Evolutionary conservation across 2,797 vertebrate genomes (phyloP).

Genomic region (Phrynocephalus forsythii): DNA sequence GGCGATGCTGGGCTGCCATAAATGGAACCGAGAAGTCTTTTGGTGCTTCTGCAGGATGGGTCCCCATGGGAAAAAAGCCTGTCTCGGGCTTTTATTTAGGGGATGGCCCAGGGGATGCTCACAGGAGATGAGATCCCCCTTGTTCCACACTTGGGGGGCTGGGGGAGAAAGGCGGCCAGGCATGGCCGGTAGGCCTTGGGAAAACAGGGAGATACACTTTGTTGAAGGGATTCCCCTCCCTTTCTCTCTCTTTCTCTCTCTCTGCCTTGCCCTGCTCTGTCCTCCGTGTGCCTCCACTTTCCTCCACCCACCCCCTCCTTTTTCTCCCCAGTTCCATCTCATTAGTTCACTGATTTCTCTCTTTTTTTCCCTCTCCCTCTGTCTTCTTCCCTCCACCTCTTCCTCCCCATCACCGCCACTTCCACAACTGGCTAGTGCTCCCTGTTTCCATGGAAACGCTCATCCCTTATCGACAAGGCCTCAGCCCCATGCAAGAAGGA

Average conservation of each 20-base stretch:
- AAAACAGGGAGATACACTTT: not conserved
- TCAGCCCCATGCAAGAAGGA: slow-evolving; percentile 82
- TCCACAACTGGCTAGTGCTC: slow-evolving; percentile 17
- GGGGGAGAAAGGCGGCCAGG: no score
- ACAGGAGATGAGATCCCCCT: no score
- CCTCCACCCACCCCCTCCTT: not conserved
- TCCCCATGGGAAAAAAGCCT: no score
- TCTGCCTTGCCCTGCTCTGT: no score
- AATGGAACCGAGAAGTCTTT: not conserved
- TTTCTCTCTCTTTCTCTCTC: not conserved
- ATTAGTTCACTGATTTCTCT: slow-evolving; percentile 17
- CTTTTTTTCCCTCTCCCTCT: not conserved
- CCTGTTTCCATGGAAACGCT: slow-evolving; percentile 78
- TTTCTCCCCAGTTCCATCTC: not conserved
- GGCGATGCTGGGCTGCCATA: slow-evolving; percentile 6
- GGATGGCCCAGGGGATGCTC: no score
- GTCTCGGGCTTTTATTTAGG: no score
- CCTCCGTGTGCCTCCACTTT: not conserved
- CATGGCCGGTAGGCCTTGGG: not conserved
- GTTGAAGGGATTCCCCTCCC: no score
- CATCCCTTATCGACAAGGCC: slow-evolving; percentile 76
- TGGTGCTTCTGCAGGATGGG: no score
- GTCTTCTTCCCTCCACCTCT: not conserved
- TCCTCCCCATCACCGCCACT: not conserved
- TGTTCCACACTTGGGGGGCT: not conserved